These are phyloP conservation scores for Triplophysa yarkandensis DNA, from an alignment of 2,797 vertebrate species.

Conservation along the genomic window DNA sequence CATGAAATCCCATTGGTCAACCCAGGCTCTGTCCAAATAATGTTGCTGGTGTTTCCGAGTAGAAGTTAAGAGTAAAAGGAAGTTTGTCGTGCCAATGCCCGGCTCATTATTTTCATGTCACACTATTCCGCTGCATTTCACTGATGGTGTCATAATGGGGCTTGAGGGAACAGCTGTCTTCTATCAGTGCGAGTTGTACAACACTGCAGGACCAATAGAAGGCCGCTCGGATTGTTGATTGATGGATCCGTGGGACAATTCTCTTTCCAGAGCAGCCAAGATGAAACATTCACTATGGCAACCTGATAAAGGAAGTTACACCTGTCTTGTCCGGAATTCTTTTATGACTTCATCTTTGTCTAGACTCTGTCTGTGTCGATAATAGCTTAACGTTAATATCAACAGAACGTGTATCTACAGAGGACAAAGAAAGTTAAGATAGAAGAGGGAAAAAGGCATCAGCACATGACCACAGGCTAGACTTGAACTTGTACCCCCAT, in stretches of 20 bases:
- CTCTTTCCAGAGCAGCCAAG: conserved; percentile 1
- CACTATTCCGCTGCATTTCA: conserved; percentile 20
- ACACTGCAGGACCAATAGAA: conserved; percentile 17
- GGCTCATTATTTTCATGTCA: conserved; percentile 43
- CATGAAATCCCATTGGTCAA: background rate
- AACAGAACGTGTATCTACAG: background rate
- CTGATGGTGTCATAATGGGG: conserved; percentile 41
- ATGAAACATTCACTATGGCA: conserved; percentile 11
- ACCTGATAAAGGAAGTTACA: conserved; percentile 16
- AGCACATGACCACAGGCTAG: background rate
- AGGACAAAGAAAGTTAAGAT: background rate
- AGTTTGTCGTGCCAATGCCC: conserved; percentile 37
- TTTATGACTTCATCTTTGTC: conserved; percentile 11
- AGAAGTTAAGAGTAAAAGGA: conserved; percentile 27
- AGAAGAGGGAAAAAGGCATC: background rate
- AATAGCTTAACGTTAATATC: background rate
- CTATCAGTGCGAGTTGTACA: conserved; percentile 23
- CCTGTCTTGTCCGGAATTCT: conserved; percentile 7
- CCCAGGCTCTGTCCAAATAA: conserved; percentile 6
- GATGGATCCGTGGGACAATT: conserved; percentile 37
- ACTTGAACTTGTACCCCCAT: background rate
- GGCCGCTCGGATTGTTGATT: conserved; percentile 1
- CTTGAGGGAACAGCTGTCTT: conserved; percentile 45
- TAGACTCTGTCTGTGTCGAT: background rate
- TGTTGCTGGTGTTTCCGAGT: conserved; percentile 7